A percentile compares a stretch with the other conserved stretches of the same genome.
Conservation (phyloP, 2,113 vertebrate species). For the Kryptolebias marmoratus region DNA sequence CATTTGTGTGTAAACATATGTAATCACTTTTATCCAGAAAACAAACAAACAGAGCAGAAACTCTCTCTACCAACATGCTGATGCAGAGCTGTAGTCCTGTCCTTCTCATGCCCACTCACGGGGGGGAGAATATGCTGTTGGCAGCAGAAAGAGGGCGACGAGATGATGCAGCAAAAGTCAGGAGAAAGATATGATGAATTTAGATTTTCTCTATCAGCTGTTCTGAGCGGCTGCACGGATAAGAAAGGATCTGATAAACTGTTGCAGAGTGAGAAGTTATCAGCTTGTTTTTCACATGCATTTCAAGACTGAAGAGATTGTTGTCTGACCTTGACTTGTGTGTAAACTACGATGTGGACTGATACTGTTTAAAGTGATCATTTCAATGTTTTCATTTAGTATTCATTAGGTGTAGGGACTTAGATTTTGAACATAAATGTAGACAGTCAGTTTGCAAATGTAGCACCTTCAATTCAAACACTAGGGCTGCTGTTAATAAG, state of each 20-base stretch:
- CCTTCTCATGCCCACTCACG: slow-evolving; percentile 29
- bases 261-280: not conserved
- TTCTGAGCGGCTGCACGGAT: slow-evolving; percentile 4
- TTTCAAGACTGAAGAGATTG: slow-evolving; percentile 9
- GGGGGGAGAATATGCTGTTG: slow-evolving; percentile 45
- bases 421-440: too few relatives aligned
- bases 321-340: slow-evolving; percentile 17
- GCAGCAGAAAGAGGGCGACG: slow-evolving; percentile 42
- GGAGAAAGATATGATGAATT: slow-evolving; percentile 39
- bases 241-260: slow-evolving; percentile 11
- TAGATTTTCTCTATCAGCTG: slow-evolving; percentile 19
- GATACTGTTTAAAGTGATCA: not conserved
- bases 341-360: not conserved
- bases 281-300: not conserved
- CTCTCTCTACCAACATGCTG: slow-evolving; percentile 13
- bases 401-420: too few relatives aligned
- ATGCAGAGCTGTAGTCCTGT: slow-evolving; percentile 28
- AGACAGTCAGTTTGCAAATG: too few relatives aligned
- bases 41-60: not conserved
- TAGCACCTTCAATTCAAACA: too few relatives aligned
- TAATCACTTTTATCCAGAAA: too few relatives aligned
- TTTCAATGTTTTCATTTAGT: not conserved
- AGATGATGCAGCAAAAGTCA: slow-evolving; percentile 24
- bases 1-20: too few relatives aligned
- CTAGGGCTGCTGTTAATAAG: too few relatives aligned